Evolutionary conservation across 2,888 invertebrate species (phyloP), one percentile per base, ranked within the genome.

Genomic region (Polyploca ridens): DNA sequence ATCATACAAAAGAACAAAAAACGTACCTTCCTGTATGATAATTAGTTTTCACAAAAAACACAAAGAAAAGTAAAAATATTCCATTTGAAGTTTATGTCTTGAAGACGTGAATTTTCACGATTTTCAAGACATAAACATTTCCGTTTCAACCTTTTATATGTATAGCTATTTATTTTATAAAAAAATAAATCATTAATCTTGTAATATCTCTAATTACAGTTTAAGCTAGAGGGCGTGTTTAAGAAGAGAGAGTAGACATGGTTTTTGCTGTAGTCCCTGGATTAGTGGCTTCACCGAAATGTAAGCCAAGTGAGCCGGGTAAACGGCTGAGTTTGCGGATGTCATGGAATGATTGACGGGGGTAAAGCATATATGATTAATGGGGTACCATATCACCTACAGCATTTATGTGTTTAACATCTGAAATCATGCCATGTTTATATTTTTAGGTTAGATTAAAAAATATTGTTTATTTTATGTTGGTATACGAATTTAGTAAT

Each of bases 341-440:
- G 87, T 88, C 87, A 81, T 76, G 70, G 71, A 66, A 75, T 91
- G 90, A 91, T 90, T 90, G 91, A 91, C 90, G 85, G 83, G 75
- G 82, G 84, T 85, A 86, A 83, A 86, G 89, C 87, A 89, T 89
- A 85, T 83, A 78, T 90, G 90, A 92, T 90, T 89, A 90, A 92
- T 91, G 87, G 78, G 70, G 73, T 70, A 75, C 75, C 73, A 76
- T 77, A 73, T 74, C 54, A 19, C 3, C 19, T 74, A 74, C 46
- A 61, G 62, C 65, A 58, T 67, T 68, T 65, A 66, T 57, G 65
- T 66, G 63, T 58, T 68, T 65, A 66, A 68, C 64, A 66, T 67
- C 19, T 19, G 13, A 57, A 57, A 46, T 54, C 54, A 16, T 54
- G 16, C 4, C 10, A 8, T 10, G 54, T 54, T 19, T 54, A 54